phyloP scores from a whole-genome alignment of 2,888 invertebrate genomes.

The Apamea anceps region DNA sequence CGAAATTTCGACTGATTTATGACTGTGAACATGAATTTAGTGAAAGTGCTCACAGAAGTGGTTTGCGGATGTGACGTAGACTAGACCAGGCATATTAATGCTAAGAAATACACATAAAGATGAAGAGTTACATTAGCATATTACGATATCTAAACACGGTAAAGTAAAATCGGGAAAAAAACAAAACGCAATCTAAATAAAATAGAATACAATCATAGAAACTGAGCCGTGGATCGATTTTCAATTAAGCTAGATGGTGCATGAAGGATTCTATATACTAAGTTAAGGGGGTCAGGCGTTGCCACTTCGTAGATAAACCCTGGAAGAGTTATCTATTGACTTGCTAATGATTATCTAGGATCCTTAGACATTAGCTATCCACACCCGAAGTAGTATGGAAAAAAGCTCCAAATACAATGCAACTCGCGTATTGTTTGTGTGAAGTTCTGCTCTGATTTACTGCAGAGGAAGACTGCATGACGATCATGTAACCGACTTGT shows the following conservation, averaged over 20 bases:
- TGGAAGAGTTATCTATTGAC: not conserved
- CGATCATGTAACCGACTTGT: constrained; percentile 1
- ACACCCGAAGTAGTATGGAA: not conserved
- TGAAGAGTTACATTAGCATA: not conserved
- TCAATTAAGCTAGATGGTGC: not conserved
- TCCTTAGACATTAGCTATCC: not conserved
- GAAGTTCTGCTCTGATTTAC: constrained; percentile 49
- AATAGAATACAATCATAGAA: not conserved
- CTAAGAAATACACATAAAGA: not conserved
- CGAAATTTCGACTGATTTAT: constrained; percentile 56
- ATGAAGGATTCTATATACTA: not conserved
- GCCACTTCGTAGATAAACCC: not conserved
- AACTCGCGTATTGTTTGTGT: constrained; percentile 5
- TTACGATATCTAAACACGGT: not conserved
- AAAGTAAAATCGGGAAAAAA: not conserved
- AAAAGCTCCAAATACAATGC: not conserved
- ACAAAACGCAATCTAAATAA: not conserved
- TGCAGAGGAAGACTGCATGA: constrained; percentile 16
- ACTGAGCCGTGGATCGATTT: not conserved
- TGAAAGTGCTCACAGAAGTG: constrained; percentile 47
- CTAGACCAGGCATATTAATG: constrained; percentile 16
- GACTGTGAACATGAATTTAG: constrained; percentile 53
- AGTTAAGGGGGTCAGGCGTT: not conserved
- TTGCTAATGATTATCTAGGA: not conserved
- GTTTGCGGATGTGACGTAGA: constrained; percentile 9